phyloP scores from a whole-genome alignment of 2,797 vertebrate species.

The Salarias fasciatus region DNA sequence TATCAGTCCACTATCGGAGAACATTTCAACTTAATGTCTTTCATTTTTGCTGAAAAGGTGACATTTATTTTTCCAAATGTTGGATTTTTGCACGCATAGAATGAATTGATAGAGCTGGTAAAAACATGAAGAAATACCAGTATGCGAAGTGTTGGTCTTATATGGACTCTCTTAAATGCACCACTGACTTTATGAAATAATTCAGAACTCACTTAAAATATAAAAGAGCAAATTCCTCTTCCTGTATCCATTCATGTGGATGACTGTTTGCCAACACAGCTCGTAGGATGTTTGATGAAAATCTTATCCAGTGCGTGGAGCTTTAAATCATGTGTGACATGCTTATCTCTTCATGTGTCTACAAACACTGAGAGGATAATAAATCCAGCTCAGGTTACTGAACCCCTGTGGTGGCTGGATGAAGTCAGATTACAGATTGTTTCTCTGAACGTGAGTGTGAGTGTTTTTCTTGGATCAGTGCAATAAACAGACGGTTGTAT shows the following conservation, averaged over 20 bases:
- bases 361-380: neutral
- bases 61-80: too few relatives aligned
- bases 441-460: neutral
- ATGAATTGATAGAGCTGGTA: neutral
- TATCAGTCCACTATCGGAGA: neutral
- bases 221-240: neutral
- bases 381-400: neutral
- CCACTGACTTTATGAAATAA: constrained; percentile 1
- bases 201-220: neutral
- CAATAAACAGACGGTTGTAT: too few relatives aligned
- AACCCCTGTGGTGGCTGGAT: neutral
- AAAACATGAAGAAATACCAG: neutral
- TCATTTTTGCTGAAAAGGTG: too few relatives aligned
- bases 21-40: too few relatives aligned
- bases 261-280: constrained; percentile 2
- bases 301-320: neutral
- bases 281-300: neutral
- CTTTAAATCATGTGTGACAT: neutral
- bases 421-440: neutral
- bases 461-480: too few relatives aligned
- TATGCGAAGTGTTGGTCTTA: neutral
- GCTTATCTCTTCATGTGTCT: neutral
- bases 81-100: too few relatives aligned
- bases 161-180: neutral
- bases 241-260: neutral